Evolutionary conservation across 2,113 vertebrate species (phyloP), one percentile per base, ranked within the genome.

Genomic region (Cyprinodon tularosa): DNA sequence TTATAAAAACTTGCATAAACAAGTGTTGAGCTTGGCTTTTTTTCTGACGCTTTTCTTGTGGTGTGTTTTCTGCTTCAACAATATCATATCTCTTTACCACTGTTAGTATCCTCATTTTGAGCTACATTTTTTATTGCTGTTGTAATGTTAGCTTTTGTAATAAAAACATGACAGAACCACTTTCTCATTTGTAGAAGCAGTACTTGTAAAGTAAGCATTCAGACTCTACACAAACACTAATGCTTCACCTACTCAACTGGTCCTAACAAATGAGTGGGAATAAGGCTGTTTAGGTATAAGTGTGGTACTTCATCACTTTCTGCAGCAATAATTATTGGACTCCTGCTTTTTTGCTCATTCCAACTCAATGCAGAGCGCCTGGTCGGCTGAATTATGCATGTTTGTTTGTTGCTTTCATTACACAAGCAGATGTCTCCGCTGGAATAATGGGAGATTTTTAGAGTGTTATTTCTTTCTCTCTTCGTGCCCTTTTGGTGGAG

Each of bases 331-430:
- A 86, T 91, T 90, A 90, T 88, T 86, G 77, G 53, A 66, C 66
- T 74, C 48, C 22, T 42, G 5, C 60, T 77, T 79, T 71, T 67
- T 60, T n/a, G 57, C 76, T 76, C 50, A 39, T 85, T 79, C 78
- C 74, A 71, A 71, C 61, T 84, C 83, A 59, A 48, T 50, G 66
- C 73, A 42, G 77, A 73, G 82, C 7, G 68, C 62, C 69, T 68
- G 78, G 66, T 72, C 84, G 80, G 44, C 69, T 90, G 84, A 92
- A 90, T 92, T 87, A 90, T 90, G 85, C 73, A 90, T 90, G 82
- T 90, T 90, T 92, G 84, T 87, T 91, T 84, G 76, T 66, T 85
- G 87, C 66, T 89, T 90, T 90, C 83, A 89, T 90, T 89, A 86
- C 78, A 81, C 62, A 78, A 86, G 81, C 87, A 87, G 86, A 86